These are phyloP conservation scores for Eospalax fontanierii DNA, from an alignment of 2,797 vertebrate species.

Conservation along the genomic window DNA sequence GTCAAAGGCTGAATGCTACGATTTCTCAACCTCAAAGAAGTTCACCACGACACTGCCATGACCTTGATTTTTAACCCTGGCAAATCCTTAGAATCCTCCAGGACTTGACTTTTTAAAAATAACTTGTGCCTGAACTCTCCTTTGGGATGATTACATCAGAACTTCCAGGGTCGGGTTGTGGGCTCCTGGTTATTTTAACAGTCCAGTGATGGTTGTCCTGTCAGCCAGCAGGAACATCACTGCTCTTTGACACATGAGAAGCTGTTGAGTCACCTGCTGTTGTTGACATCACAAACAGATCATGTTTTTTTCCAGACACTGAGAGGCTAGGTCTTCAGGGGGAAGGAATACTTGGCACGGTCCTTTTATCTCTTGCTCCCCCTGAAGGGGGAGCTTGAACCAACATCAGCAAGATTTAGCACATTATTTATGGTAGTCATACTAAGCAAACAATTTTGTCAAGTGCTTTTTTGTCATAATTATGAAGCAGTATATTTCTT, in stretches of 20 bases:
- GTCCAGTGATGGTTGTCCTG: no score
- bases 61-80: slow-evolving; percentile 22
- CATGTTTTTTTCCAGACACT: neutral
- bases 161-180: neutral
- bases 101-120: slow-evolving; percentile 17
- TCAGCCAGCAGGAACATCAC: neutral
- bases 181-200: neutral
- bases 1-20: neutral
- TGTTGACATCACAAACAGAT: slow-evolving; percentile 66
- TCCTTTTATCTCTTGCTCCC: neutral
- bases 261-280: neutral
- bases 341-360: neutral
- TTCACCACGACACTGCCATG: neutral
- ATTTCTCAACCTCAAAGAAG: neutral
- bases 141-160: slow-evolving; percentile 28
- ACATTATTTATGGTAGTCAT: neutral
- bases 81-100: slow-evolving; percentile 11
- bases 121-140: neutral
- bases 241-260: slow-evolving; percentile 13
- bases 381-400: neutral
- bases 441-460: neutral
- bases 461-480: slow-evolving; percentile 61
- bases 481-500: neutral
- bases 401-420: neutral
- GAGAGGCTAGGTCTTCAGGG: neutral